Percentiles rank a stretch among this genome's conserved stretches.
Conservation (phyloP, 2,888 invertebrate species). For the Rhingia rostrata region DNA sequence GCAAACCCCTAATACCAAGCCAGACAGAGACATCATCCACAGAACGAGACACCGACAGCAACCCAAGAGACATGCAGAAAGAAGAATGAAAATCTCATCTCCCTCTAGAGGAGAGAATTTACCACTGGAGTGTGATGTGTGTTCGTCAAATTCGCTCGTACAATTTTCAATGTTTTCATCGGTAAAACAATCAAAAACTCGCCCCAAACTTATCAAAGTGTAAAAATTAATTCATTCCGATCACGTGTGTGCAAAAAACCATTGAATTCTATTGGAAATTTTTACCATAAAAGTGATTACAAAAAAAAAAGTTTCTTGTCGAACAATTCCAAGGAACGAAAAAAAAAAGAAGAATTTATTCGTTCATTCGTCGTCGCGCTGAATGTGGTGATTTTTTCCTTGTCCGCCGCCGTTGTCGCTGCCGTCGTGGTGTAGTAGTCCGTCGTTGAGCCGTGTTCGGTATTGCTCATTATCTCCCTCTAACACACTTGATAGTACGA, state of each 20-base stretch:
- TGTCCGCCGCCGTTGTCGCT: conserved; percentile 51
- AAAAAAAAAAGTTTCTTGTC: conserved; percentile 36
- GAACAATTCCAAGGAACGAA: conserved; percentile 58
- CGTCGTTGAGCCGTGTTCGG: conserved; percentile 29
- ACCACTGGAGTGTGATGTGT: conserved; percentile 76
- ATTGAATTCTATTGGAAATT: conserved; percentile 54
- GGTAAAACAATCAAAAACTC: conserved; percentile 68
- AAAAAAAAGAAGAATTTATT: conserved; percentile 52
- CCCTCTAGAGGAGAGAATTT: conserved; percentile 75
- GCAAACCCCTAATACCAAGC: conserved; percentile 15
- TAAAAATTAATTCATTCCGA: conserved; percentile 51
- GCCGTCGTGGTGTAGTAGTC: conserved; percentile 32
- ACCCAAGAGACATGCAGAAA: conserved; percentile 21
- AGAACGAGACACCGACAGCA: background rate
- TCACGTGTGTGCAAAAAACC: conserved; percentile 59
- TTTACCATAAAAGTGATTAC: conserved; percentile 58
- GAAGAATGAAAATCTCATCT: conserved; percentile 55
- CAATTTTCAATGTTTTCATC: conserved; percentile 75
- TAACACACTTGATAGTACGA: conserved; percentile 26
- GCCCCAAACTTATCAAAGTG: conserved; percentile 44
- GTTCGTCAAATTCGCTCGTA: conserved; percentile 77
- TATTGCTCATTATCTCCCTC: conserved; percentile 31
- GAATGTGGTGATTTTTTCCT: conserved; percentile 62
- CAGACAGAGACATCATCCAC: conserved; percentile 2
- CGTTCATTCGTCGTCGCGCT: conserved; percentile 47